Evolutionary conservation across 2,797 vertebrate genomes (phyloP).

Genomic region (Cyprinodon diabolis): DNA sequence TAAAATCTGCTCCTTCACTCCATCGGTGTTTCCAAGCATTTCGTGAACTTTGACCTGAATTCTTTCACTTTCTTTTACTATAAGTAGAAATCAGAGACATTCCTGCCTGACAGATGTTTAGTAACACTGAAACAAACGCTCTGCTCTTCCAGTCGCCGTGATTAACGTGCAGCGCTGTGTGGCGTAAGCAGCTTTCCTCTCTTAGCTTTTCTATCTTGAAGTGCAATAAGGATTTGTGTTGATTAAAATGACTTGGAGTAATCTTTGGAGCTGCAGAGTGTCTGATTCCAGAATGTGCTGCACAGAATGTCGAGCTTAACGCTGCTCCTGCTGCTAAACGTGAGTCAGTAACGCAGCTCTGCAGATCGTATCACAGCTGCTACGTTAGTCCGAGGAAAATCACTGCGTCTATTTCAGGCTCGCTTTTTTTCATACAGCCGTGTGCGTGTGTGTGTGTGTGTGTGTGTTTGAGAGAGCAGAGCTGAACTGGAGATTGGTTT

Average conservation of each 20-base stretch:
- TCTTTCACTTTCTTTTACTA: no score
- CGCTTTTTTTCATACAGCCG: slow-evolving; percentile 26
- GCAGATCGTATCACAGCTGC: slow-evolving; percentile 39
- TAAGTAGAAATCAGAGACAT: no score
- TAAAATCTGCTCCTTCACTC: no score
- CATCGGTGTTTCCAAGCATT: background rate
- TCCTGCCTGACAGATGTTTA: background rate
- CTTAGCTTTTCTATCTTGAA: slow-evolving; percentile 4
- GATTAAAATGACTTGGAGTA: slow-evolving; percentile 14
- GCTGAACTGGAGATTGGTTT: slow-evolving; percentile 36
- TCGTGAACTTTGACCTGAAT: background rate
- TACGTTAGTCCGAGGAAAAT: slow-evolving; percentile 13
- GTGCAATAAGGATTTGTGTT: slow-evolving; percentile 19
- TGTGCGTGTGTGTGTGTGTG: slow-evolving; percentile 28
- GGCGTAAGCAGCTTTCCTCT: slow-evolving; percentile 26
- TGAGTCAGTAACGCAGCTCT: slow-evolving; percentile 18
- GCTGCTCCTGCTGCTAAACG: background rate
- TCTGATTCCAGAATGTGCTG: slow-evolving; percentile 5
- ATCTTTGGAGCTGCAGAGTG: slow-evolving; percentile 4
- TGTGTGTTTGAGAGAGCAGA: slow-evolving; percentile 13
- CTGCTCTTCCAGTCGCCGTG: background rate
- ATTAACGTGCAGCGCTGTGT: slow-evolving; percentile 2
- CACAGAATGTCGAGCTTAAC: slow-evolving; percentile 21
- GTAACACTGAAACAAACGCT: background rate
- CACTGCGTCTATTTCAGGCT: slow-evolving; percentile 47